These are phyloP conservation scores for Plectropomus leopardus DNA, from an alignment of 2,113 vertebrate species.

Conservation along the genomic window DNA sequence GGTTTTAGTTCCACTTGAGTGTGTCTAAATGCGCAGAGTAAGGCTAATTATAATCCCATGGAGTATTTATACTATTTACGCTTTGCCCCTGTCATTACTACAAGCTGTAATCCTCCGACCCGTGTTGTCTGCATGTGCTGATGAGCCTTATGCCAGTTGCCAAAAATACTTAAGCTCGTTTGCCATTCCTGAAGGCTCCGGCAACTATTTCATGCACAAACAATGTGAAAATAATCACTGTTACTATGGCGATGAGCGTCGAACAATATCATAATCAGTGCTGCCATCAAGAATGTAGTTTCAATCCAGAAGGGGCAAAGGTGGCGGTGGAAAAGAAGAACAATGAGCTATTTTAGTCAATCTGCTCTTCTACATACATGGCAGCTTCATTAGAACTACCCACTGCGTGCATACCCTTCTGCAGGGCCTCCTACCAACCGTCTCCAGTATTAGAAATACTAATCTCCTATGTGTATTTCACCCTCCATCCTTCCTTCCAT, in stretches of 20 bases:
- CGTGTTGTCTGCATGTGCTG: conserved; percentile 62
- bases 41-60: conserved; percentile 80
- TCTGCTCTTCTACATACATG: conserved; percentile 57
- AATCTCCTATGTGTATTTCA: conserved; percentile 69
- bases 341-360: conserved; percentile 72
- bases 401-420: conserved; percentile 69
- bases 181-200: conserved; percentile 41
- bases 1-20: conserved; percentile 81
- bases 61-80: conserved; percentile 78
- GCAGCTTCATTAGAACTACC: conserved; percentile 74
- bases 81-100: conserved; percentile 74
- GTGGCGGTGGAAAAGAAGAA: conserved; percentile 57
- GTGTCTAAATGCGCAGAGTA: conserved; percentile 71
- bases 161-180: conserved; percentile 65
- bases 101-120: conserved; percentile 74
- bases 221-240: conserved; percentile 69
- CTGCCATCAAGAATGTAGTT: conserved; percentile 47
- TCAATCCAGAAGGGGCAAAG: conserved; percentile 61
- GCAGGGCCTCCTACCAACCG: conserved; percentile 70
- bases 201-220: conserved; percentile 51
- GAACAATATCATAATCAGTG: conserved; percentile 76
- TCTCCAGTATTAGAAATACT: conserved; percentile 70
- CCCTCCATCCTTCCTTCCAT: conserved; percentile 73
- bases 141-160: conserved; percentile 65
- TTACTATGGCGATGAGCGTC: conserved; percentile 71